A percentile compares a stretch with the other conserved stretches of the same genome.
Conservation (phyloP, 92 coral and sea anemone species). For the Epizoanthus scotinus region DNA sequence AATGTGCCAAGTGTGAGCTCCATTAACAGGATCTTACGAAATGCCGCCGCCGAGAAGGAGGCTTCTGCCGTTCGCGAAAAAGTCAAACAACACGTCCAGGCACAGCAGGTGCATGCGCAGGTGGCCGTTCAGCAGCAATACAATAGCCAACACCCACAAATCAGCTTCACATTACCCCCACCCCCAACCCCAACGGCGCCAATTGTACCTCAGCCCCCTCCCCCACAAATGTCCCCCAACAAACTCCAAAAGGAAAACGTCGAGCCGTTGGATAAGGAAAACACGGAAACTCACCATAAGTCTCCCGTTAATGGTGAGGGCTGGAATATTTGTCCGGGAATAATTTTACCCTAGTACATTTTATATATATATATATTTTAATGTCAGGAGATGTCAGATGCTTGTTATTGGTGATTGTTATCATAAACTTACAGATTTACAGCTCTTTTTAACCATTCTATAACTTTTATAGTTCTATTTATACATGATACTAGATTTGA, state of each 20-base stretch:
- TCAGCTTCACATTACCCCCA: constrained; percentile 90
- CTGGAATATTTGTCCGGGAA: not conserved
- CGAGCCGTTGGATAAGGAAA: constrained; percentile 33
- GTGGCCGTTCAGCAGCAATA: constrained; percentile 77
- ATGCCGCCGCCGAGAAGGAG: constrained; percentile 95
- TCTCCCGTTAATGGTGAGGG: constrained; percentile 38
- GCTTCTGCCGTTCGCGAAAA: constrained; percentile 92
- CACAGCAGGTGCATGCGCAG: constrained; percentile 85
- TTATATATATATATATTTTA: too few species aligned
- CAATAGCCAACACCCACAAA: constrained; percentile 84
- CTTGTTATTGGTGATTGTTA: too few species aligned
- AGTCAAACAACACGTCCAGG: constrained; percentile 89
- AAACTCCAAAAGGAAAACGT: constrained; percentile 33
- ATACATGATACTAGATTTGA: too few species aligned
- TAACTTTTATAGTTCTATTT: too few species aligned
- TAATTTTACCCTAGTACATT: too few species aligned
- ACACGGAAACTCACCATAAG: constrained; percentile 11
- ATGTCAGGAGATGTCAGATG: too few species aligned
- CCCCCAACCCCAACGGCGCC: constrained; percentile 65
- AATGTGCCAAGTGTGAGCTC: constrained; percentile 99
- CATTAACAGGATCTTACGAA: constrained; percentile 85
- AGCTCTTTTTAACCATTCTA: too few species aligned
- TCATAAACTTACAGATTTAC: too few species aligned
- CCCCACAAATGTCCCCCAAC: constrained; percentile 37
- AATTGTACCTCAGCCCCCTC: constrained; percentile 56